phyloP scores from a whole-genome alignment of 2,113 vertebrate species.

The Coryphaenoides rupestris region DNA sequence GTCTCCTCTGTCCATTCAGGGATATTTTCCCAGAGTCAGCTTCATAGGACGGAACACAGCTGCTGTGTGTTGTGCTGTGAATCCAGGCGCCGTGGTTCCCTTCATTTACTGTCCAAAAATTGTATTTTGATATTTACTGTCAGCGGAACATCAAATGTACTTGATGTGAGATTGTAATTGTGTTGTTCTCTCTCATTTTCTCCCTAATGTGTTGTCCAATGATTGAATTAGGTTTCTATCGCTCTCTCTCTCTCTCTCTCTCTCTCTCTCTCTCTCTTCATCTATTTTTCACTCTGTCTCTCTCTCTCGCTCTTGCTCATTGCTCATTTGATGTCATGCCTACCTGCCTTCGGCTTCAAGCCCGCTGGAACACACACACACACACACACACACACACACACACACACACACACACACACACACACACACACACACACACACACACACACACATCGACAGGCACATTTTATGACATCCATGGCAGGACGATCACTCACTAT shows the following conservation, averaged over 20 bases:
- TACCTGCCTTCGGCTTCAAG: constrained; percentile 57
- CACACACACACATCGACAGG: neutral
- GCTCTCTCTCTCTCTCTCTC: constrained; percentile 6
- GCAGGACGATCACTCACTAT: constrained; percentile 57
- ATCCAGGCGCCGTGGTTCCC: too few species aligned
- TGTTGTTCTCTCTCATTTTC: too few species aligned
- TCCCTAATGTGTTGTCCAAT: too few species aligned
- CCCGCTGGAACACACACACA: constrained; percentile 27
- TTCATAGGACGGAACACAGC: too few species aligned
- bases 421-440: constrained; percentile 1
- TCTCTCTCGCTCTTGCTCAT: constrained; percentile 29
- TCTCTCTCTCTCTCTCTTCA: constrained; percentile 7
- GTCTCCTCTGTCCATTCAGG: too few species aligned
- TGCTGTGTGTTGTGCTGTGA: too few species aligned
- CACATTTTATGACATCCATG: constrained; percentile 63
- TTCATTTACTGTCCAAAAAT: too few species aligned
- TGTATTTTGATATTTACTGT: too few species aligned
- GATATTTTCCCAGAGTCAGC: too few species aligned
- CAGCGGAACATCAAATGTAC: too few species aligned
- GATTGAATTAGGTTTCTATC: constrained; percentile 29
- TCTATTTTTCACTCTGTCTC: constrained; percentile 24
- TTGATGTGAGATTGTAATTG: too few species aligned
- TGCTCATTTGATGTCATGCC: constrained; percentile 59
- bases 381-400: constrained; percentile 17
- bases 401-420: constrained; percentile 19